Conservation (phyloP, 1,140 invertebrate species). For the Drosophila lacteicornis region DNA sequence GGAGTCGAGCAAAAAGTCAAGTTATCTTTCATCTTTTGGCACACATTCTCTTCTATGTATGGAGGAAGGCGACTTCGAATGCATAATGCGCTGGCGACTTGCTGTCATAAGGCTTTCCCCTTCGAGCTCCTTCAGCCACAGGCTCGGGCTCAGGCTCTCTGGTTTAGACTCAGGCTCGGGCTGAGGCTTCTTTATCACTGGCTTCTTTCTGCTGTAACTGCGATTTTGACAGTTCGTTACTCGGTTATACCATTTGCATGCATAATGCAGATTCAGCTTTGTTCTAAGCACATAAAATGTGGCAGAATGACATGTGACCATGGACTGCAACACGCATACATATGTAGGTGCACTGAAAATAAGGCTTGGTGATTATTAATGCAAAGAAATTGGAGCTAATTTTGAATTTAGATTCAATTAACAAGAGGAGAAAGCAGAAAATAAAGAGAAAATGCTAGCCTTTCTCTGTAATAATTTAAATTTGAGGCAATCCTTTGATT, state of each 20-base stretch:
- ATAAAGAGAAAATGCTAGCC: too few species aligned
- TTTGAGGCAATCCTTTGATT: too few species aligned
- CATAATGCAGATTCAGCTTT: constrained; percentile 64
- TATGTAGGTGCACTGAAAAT: constrained; percentile 13
- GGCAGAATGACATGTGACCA: constrained; percentile 44
- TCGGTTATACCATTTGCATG: constrained; percentile 79
- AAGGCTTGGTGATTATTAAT: neutral
- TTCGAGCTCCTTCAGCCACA: constrained; percentile 5
- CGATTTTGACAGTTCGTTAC: constrained; percentile 82
- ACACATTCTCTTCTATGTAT: constrained; percentile 17
- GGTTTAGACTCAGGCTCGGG: neutral
- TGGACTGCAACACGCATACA: constrained; percentile 23
- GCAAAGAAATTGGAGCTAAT: too few species aligned
- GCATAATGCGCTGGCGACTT: constrained; percentile 69
- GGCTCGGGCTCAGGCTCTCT: neutral
- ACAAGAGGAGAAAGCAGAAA: neutral
- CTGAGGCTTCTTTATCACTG: neutral
- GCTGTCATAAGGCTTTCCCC: constrained; percentile 40
- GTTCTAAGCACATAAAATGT: constrained; percentile 56
- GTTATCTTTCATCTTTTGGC: constrained; percentile 62
- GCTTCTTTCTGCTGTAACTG: constrained; percentile 58
- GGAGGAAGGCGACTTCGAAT: constrained; percentile 28
- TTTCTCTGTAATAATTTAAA: too few species aligned
- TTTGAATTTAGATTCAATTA: neutral
- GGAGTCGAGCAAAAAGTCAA: constrained; percentile 41